Percentiles rank a stretch among this genome's conserved stretches.
Evolutionary conservation across 2,797 vertebrate species (phyloP).

Genomic region (Pseudomugil tenellus): DNA sequence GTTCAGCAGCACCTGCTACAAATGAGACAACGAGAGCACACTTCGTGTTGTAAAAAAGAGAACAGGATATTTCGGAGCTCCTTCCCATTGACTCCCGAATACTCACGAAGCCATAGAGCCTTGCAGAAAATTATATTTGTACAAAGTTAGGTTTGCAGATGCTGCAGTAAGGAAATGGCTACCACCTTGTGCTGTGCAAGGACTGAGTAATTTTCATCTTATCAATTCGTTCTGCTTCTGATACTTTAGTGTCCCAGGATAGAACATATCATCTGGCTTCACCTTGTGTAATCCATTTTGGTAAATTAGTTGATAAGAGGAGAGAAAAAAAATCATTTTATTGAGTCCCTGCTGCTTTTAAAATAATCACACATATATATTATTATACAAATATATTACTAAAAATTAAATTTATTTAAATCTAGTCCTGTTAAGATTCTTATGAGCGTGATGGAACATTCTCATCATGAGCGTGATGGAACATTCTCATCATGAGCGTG

Average conservation of each 20-base stretch:
- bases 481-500: too few species aligned
- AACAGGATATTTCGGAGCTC: not conserved
- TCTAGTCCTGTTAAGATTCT: too few species aligned
- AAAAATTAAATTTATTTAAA: too few species aligned
- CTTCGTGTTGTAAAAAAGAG: not conserved
- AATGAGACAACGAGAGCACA: not conserved
- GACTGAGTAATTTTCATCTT: slow-evolving; percentile 25
- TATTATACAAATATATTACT: too few species aligned
- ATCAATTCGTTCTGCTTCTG: too few species aligned
- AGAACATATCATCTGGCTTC: slow-evolving; percentile 35
- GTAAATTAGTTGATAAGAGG: too few species aligned
- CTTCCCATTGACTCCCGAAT: too few species aligned
- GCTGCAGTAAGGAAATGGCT: not conserved
- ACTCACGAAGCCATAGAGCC: slow-evolving; percentile 13
- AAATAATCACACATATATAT: too few species aligned
- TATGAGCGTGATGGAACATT: too few species aligned
- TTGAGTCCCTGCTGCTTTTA: too few species aligned
- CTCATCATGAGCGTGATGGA: too few species aligned
- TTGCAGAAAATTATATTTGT: slow-evolving; percentile 20
- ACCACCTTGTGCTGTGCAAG: slow-evolving; percentile 14
- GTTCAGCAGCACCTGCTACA: slow-evolving; percentile 29
- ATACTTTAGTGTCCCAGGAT: slow-evolving; percentile 42
- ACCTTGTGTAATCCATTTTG: slow-evolving; percentile 58
- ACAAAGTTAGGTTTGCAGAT: not conserved
- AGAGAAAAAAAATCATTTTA: too few species aligned